A percentile compares a stretch with the other conserved stretches of the same genome.
Evolutionary conservation across 1,140 invertebrate genomes (phyloP).

Genomic region (Oryzaephilus surinamensis): DNA sequence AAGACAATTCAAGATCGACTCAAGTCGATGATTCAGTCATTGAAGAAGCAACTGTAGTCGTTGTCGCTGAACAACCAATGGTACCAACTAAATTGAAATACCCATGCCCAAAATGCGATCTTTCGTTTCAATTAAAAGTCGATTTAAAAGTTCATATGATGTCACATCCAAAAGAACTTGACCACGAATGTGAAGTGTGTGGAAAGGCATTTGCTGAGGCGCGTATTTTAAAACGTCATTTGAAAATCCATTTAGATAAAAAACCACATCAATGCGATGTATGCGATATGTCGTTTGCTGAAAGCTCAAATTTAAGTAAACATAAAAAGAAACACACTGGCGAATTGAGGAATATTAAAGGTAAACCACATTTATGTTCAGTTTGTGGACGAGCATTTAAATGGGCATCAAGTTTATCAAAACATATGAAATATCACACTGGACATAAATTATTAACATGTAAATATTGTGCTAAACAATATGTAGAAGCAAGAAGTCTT

Average conservation of each 20-base stretch:
- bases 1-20: no score
- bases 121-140: constrained; percentile 30
- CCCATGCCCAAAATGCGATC: constrained; percentile 32
- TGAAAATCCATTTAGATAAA: constrained; percentile 37
- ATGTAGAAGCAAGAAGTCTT: constrained; percentile 37
- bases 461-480: constrained; percentile 36
- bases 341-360: constrained; percentile 37
- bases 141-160: constrained; percentile 37
- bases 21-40: constrained; percentile 7
- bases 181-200: constrained; percentile 38
- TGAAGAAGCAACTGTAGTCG: constrained; percentile 6
- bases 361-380: constrained; percentile 38
- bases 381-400: constrained; percentile 38
- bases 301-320: constrained; percentile 40
- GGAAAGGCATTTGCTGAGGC: constrained; percentile 39
- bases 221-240: constrained; percentile 38
- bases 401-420: constrained; percentile 38
- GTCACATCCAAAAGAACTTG: constrained; percentile 32
- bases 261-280: constrained; percentile 40
- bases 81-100: constrained; percentile 24
- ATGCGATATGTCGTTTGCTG: constrained; percentile 42
- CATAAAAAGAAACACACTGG: constrained; percentile 43
- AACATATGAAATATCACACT: constrained; percentile 41
- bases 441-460: constrained; percentile 36
- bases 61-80: constrained; percentile 1